Percentiles rank a stretch among this genome's conserved stretches.
Conservation (phyloP, 2,888 invertebrate species). For the Metopia argyrocephala region DNA sequence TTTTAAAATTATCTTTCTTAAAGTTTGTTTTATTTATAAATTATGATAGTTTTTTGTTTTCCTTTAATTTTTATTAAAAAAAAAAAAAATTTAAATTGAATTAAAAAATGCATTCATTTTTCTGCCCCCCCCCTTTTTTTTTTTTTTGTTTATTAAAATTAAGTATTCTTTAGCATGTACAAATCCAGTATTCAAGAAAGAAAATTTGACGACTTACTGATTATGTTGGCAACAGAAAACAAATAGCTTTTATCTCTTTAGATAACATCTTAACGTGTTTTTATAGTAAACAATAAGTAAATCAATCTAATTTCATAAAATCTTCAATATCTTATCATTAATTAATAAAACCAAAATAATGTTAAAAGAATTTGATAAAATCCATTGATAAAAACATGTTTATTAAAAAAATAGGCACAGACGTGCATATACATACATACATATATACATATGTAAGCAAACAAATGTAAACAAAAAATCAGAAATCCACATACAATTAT, state of each 20-base stretch:
- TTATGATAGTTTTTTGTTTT: neutral
- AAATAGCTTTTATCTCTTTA: too few relatives aligned
- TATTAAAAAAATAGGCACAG: neutral
- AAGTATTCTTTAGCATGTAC: too few relatives aligned
- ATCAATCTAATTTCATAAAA: neutral
- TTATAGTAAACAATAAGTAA: neutral
- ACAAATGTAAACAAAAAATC: too few relatives aligned
- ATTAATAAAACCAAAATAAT: slow-evolving; percentile 31
- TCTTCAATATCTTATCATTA: slow-evolving; percentile 19
- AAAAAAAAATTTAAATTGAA: neutral
- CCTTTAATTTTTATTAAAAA: neutral
- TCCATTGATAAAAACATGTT: slow-evolving; percentile 32
- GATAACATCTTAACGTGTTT: neutral
- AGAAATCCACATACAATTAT: too few relatives aligned
- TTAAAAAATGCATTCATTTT: neutral
- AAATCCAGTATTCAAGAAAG: too few relatives aligned
- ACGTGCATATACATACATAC: neutral
- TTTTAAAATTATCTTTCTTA: neutral
- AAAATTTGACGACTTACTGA: neutral
- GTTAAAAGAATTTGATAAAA: slow-evolving; percentile 40
- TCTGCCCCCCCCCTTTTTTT: too few relatives aligned
- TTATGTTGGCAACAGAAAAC: neutral
- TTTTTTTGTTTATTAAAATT: neutral
- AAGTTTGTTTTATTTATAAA: neutral
- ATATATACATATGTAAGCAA: neutral